Evolutionary conservation across 2,888 invertebrate genomes (phyloP).

Genomic region (Drosophila monieri): DNA sequence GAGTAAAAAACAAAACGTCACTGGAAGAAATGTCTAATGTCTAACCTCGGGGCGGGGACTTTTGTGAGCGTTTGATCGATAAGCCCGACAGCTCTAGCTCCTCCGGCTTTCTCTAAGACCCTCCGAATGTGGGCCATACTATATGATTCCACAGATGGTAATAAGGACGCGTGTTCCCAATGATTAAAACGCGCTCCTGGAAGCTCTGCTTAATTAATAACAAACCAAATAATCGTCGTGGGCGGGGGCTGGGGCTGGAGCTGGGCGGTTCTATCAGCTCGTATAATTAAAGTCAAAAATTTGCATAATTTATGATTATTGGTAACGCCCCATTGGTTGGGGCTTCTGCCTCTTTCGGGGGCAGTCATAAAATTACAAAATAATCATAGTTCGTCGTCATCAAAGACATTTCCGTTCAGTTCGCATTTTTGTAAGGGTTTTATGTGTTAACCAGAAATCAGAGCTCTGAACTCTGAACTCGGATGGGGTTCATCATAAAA

Average conservation of each 20-base stretch:
- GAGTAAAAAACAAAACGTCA: conserved; percentile 60
- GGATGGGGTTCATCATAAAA: conserved; percentile 28
- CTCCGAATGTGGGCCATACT: conserved; percentile 4
- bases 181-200: conserved; percentile 59
- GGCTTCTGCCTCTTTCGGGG: conserved; percentile 3
- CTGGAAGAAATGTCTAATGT: conserved; percentile 52
- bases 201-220: conserved; percentile 68
- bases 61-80: conserved; percentile 69
- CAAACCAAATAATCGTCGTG: conserved; percentile 48
- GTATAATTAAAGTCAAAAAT: conserved; percentile 70
- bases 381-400: conserved; percentile 40
- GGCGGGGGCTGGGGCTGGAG: conserved; percentile 20
- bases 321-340: conserved; percentile 39
- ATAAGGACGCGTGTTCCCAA: conserved; percentile 45
- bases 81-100: conserved; percentile 58
- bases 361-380: conserved; percentile 41
- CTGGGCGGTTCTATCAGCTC: conserved; percentile 30
- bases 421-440: conserved; percentile 40
- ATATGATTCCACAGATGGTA: conserved; percentile 19
- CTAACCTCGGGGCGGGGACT: conserved; percentile 33
- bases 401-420: conserved; percentile 36
- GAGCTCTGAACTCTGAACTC: neutral
- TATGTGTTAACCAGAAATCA: conserved; percentile 48
- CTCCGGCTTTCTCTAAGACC: conserved; percentile 10
- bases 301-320: conserved; percentile 74